phyloP scores from a whole-genome alignment of 1,140 invertebrate species.

The Trichonephila clavata region DNA sequence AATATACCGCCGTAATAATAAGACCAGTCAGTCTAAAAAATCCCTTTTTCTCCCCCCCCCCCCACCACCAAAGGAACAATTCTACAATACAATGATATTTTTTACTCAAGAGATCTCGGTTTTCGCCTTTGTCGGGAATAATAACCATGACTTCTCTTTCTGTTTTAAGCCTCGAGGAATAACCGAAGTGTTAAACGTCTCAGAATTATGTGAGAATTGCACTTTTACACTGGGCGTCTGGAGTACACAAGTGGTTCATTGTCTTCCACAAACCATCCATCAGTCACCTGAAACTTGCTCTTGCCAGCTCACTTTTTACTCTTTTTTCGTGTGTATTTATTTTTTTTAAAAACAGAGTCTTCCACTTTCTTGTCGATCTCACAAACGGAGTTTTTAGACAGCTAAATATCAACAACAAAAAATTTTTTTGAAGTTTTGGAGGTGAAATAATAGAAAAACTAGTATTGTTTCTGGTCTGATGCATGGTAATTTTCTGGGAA shows the following conservation, averaged over 20 bases:
- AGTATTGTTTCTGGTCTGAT: no score
- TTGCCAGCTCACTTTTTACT: not conserved
- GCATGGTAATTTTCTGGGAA: no score
- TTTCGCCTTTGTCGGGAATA: conserved; percentile 31
- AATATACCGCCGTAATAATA: conserved; percentile 26
- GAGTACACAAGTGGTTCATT: conserved; percentile 10
- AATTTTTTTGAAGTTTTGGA: no score
- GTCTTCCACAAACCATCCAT: conserved; percentile 4
- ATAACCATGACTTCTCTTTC: conserved; percentile 1
- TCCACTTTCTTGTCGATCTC: no score
- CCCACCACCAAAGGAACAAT: not conserved
- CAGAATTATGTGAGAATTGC: not conserved
- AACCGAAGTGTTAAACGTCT: conserved; percentile 12
- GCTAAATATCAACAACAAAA: no score
- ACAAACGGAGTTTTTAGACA: no score
- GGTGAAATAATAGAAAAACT: no score
- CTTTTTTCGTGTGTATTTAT: not conserved
- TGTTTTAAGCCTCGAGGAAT: conserved; percentile 9
- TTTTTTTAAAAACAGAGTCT: no score
- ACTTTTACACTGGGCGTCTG: not conserved
- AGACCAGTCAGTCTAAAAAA: not conserved
- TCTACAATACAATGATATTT: not conserved
- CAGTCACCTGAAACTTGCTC: conserved; percentile 18
- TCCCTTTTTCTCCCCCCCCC: not conserved
- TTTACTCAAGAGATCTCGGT: not conserved